phyloP scores from a whole-genome alignment of 2,888 invertebrate genomes.

The Melanargia galathea region DNA sequence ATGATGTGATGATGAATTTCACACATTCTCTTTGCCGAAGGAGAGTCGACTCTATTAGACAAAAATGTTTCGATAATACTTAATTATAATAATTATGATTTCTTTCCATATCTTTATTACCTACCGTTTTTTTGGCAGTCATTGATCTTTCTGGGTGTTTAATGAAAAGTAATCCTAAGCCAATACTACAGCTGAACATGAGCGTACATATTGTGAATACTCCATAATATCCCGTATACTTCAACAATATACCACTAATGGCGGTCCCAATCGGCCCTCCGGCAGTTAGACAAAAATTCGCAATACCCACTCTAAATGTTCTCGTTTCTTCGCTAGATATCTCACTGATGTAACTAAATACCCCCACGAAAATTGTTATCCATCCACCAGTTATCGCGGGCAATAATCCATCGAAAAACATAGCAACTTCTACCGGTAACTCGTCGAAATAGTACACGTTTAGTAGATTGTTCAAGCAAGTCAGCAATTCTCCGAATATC shows the following conservation, averaged over 20 bases:
- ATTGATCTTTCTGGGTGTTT: conserved; percentile 59
- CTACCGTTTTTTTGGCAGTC: conserved; percentile 52
- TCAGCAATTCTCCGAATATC: conserved; percentile 76
- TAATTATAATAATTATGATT: too few relatives aligned
- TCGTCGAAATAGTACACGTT: conserved; percentile 80
- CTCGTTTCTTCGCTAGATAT: conserved; percentile 79
- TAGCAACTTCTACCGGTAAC: conserved; percentile 76
- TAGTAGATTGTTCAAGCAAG: conserved; percentile 73
- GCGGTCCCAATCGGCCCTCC: conserved; percentile 70
- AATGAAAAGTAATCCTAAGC: conserved; percentile 69
- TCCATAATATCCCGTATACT: conserved; percentile 77
- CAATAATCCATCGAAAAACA: conserved; percentile 77
- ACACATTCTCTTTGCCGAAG: too few relatives aligned
- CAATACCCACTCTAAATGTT: conserved; percentile 83
- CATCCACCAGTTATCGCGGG: conserved; percentile 80
- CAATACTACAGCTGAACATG: conserved; percentile 67
- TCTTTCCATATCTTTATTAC: not conserved
- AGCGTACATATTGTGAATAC: conserved; percentile 70
- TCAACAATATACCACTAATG: conserved; percentile 67
- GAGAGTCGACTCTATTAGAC: too few relatives aligned
- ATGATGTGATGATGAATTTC: too few relatives aligned
- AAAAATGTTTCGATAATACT: too few relatives aligned
- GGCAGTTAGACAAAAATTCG: conserved; percentile 69
- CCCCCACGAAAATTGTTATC: conserved; percentile 80
- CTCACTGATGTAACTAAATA: conserved; percentile 84